Base-by-base conservation (phyloP, 2,113 vertebrate genomes). In the Caracal caracal region DNA sequence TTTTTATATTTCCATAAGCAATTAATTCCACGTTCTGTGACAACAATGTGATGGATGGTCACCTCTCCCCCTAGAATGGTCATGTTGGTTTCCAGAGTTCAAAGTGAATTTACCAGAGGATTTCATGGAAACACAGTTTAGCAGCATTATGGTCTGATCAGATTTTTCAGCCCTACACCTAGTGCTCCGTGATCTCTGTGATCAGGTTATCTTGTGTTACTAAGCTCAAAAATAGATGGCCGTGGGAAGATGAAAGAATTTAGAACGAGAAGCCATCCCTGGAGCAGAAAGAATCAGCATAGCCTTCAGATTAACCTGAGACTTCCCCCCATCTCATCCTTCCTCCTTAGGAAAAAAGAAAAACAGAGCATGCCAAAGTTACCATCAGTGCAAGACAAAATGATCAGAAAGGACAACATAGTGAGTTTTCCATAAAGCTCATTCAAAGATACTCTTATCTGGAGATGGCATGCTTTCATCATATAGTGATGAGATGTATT, bases 1-100 rank as follows among this genome's bases (percentile, higher is more conserved):
- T 71, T 93, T 95, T 85, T 78, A 65, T 84, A 85, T 53, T 82
- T 94, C 85, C 15, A 20, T 79, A 97, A 93, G 71, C 35, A 93
- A 84, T 3, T n/a, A 83, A 82, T 20, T 70, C 79, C 68, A 88
- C 78, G 40, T 88, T 81, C 49, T 59, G 2, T 84, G 80, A 94
- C 26, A 71, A 33, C 66, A 81, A 80, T 66, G 90, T 96, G 26
- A 65, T 17, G 66, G 12, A 75, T 10, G 17, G 4, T 81, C 59
- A 70, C 1, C 15, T 90, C 7, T 53, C 47, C 19, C 3, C 1
- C 10, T 61, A 49, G 95, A 65, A 24, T 3, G 61, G 20, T 51
- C 43, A 81, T 33, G 28, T 88, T 93, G 22, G 6, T 92, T 83
- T 94, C 68, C 78, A 86, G 76, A 93, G 20, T 88, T 95, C 53